phyloP scores from a whole-genome alignment of 2,113 vertebrate species.

The Ailurus styani region DNA sequence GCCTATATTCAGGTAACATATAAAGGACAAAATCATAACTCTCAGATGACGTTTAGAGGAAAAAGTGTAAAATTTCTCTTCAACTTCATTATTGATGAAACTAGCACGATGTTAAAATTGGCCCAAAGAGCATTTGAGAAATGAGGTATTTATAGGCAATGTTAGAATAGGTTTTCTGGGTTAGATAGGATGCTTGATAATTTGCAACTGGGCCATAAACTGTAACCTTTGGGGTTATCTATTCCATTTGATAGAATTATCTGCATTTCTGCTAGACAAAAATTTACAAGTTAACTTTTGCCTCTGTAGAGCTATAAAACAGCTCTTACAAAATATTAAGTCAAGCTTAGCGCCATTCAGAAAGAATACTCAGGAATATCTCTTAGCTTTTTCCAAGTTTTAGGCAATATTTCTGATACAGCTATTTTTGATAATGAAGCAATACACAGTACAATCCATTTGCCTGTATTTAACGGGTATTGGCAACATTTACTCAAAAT shows the following conservation, averaged over 20 bases:
- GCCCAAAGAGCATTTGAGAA: background rate
- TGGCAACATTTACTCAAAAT: background rate
- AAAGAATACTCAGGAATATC: background rate
- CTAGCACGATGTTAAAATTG: background rate
- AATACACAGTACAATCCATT: background rate
- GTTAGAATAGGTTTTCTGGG: background rate
- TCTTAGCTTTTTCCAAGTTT: background rate
- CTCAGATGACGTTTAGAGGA: background rate
- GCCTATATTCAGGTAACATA: background rate
- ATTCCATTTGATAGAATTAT: background rate
- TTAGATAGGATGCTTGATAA: background rate
- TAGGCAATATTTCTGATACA: background rate
- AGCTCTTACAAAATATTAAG: background rate
- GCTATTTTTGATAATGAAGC: background rate
- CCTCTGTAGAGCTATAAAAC: background rate
- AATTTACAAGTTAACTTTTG: background rate
- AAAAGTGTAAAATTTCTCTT: background rate
- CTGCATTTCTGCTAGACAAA: background rate
- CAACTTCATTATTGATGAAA: background rate
- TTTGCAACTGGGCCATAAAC: background rate
- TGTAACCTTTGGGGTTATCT: background rate
- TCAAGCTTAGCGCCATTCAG: background rate
- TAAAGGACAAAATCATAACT: background rate
- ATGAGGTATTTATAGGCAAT: background rate
- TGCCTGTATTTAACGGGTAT: background rate